Base-by-base conservation (phyloP, 2,888 invertebrate species). In the Papilio gigon region DNA sequence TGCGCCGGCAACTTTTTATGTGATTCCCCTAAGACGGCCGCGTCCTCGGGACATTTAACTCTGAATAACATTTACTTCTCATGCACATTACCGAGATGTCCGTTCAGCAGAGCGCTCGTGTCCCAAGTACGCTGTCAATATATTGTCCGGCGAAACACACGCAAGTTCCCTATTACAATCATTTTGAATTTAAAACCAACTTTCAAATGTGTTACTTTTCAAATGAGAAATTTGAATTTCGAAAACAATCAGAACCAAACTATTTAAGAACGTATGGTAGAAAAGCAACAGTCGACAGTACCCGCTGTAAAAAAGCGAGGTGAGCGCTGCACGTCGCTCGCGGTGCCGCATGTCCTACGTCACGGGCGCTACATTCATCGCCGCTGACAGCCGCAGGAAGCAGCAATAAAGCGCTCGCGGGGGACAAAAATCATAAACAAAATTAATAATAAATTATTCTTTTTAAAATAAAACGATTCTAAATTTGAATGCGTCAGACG, bases 351-450 rank as follows among this genome's bases (percentile, higher is more conserved):
- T 85, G 87, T 82, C 82, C 78, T 78, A 80, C 84, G 82, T 88
- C 87, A 87, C 78, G 76, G 75, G 77, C 82, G 79, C 81, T 82
- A 81, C 82, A 85, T 85, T 88, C 85, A 87, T 88, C 84, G 85
- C 77, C 79, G 84, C 79, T 87, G 88, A 89, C 90, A 87, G 85
- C 87, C 87, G 82, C 86, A 84, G 90, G 90, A 90, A 86, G 84
- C 84, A 84, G 83, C 84, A 83, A 87, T 86, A 86, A 86, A 85
- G 83, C 81, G 74, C 77, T 79, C 81, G 81, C 77, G 75, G 78
- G 81, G 82, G 80, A 84, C 79, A 79, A 78, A 80, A 87, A 87
- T 86, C 86, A 87, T 86, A 86, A 88, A 86, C 85, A 76, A 85
- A 86, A 86, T 85, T 85, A 85, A 87, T 84, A 85, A 87, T 84